Conservation (phyloP, 2,888 invertebrate species). For the Drosophila paranaensis region DNA sequence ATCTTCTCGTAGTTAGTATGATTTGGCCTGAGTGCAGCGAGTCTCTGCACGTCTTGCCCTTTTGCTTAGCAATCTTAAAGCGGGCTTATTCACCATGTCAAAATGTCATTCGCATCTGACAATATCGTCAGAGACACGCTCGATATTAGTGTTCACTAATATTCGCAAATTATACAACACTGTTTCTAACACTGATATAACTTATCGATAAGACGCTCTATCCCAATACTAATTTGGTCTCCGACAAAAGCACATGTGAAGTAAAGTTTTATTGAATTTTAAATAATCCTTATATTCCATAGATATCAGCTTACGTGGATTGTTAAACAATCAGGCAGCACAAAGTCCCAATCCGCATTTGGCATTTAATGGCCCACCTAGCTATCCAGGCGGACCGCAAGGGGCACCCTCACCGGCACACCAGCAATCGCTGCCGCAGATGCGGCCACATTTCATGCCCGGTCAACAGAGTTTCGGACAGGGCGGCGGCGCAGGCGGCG, state of each 20-base stretch:
- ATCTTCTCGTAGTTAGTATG: too few relatives aligned
- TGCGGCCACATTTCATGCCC: conserved; percentile 84
- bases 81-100: too few relatives aligned
- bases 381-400: conserved; percentile 84
- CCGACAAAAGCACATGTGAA: not conserved
- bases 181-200: too few relatives aligned
- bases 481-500: conserved; percentile 81
- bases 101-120: too few relatives aligned
- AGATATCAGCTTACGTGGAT: conserved; percentile 85
- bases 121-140: too few relatives aligned
- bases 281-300: not conserved
- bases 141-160: too few relatives aligned
- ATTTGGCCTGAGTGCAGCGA: too few relatives aligned
- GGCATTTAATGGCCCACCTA: conserved; percentile 83
- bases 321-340: conserved; percentile 85
- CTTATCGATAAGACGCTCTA: too few relatives aligned
- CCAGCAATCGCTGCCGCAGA: conserved; percentile 82
- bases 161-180: too few relatives aligned
- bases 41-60: too few relatives aligned
- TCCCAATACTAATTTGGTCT: too few relatives aligned
- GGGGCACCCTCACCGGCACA: conserved; percentile 83
- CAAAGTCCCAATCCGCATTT: conserved; percentile 84
- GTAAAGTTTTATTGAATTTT: not conserved
- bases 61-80: too few relatives aligned
- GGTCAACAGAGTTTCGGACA: conserved; percentile 84